Percentiles rank a stretch among this genome's conserved stretches.
These are phyloP conservation scores for Panonychus citri DNA, from an alignment of 1,140 invertebrate species.

Conservation along the genomic window DNA sequence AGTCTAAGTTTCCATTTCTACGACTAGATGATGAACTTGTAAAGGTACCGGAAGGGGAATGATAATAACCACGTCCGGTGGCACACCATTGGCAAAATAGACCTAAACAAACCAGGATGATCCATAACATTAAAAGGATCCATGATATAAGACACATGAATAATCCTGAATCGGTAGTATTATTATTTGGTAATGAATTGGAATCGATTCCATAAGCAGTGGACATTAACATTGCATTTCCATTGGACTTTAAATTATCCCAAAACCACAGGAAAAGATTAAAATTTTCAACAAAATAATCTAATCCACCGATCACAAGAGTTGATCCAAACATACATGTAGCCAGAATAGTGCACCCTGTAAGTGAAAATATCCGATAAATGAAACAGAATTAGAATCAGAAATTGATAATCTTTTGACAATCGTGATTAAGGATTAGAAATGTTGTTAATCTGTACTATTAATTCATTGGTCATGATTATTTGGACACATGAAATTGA, in stretches of 20 bases:
- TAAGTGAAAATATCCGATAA: background rate
- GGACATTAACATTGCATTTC: constrained; percentile 19
- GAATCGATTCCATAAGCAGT: background rate
- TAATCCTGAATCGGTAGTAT: constrained; percentile 7
- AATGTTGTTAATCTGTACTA: too few species aligned
- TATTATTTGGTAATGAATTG: background rate
- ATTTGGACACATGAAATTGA: too few species aligned
- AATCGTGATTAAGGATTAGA: too few species aligned
- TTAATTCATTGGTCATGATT: too few species aligned
- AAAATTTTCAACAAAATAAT: constrained; percentile 50
- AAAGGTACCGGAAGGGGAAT: constrained; percentile 20
- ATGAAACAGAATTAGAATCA: background rate
- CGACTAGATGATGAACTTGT: background rate
- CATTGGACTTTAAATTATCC: constrained; percentile 22
- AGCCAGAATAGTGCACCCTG: constrained; percentile 37
- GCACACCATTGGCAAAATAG: constrained; percentile 39
- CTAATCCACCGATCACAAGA: constrained; percentile 39
- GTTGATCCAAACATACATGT: constrained; percentile 49
- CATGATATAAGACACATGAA: constrained; percentile 48
- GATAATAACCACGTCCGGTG: constrained; percentile 43
- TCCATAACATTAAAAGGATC: constrained; percentile 47
- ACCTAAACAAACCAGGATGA: constrained; percentile 39
- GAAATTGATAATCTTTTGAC: too few species aligned
- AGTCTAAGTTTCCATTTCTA: constrained; percentile 17
- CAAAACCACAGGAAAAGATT: constrained; percentile 43